phyloP scores from a whole-genome alignment of 2,888 invertebrate genomes.

The Tricholauxania praeusta region DNA sequence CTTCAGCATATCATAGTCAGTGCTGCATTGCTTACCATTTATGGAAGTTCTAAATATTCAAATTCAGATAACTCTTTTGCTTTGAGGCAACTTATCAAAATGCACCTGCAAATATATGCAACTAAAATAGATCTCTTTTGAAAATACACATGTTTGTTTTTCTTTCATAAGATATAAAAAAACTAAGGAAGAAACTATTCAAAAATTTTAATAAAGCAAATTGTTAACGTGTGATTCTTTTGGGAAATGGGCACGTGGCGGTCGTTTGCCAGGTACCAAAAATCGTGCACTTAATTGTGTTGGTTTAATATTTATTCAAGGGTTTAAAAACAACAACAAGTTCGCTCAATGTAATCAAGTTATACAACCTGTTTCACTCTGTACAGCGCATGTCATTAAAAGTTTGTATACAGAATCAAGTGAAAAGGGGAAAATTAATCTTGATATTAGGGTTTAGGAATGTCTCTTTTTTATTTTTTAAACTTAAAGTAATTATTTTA shows the following conservation, averaged over 20 bases:
- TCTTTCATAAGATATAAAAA: too few species aligned
- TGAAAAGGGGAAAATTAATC: constrained; percentile 17
- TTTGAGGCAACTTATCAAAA: too few species aligned
- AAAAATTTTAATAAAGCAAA: constrained; percentile 1
- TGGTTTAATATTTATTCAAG: constrained; percentile 43
- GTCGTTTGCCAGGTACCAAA: constrained; percentile 65
- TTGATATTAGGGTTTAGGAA: constrained; percentile 37
- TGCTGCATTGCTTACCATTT: too few species aligned
- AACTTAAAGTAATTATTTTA: too few species aligned
- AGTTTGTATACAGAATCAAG: constrained; percentile 17
- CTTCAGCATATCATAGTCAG: too few species aligned
- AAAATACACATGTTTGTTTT: too few species aligned
- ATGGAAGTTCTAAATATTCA: too few species aligned
- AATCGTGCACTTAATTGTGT: constrained; percentile 67
- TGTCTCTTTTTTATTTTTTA: neutral
- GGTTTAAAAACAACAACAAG: constrained; percentile 17
- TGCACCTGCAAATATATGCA: too few species aligned
- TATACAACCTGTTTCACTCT: constrained; percentile 57
- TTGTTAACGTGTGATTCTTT: constrained; percentile 62
- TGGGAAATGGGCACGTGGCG: constrained; percentile 67
- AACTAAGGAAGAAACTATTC: neutral
- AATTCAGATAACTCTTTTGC: too few species aligned
- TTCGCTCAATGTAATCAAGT: constrained; percentile 60
- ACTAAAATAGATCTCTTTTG: too few species aligned
- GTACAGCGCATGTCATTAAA: constrained; percentile 26